These are phyloP conservation scores for Alloplasta piceator DNA, from an alignment of 2,888 invertebrate species.

Conservation along the genomic window DNA sequence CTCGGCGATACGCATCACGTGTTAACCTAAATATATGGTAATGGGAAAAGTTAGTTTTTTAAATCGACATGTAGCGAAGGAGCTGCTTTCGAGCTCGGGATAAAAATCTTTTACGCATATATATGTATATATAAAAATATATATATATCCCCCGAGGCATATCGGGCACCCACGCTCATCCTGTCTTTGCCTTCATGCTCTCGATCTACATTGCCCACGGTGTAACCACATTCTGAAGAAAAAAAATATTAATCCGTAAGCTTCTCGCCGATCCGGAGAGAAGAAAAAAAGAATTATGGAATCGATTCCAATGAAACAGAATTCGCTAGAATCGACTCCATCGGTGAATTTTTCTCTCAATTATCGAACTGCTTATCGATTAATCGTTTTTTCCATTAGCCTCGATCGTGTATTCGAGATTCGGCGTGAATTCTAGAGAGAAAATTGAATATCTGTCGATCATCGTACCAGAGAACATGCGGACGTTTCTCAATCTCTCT, in stretches of 20 bases:
- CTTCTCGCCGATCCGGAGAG: neutral
- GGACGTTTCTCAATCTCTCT: neutral
- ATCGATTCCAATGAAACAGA: neutral
- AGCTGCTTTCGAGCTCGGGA: constrained; percentile 54
- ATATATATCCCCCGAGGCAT: constrained; percentile 50
- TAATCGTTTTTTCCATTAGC: too few relatives aligned
- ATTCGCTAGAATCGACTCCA: too few relatives aligned
- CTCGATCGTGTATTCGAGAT: too few relatives aligned
- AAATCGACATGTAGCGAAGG: constrained; percentile 64
- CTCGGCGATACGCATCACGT: constrained; percentile 64
- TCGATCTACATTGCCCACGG: constrained; percentile 30
- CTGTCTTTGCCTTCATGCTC: neutral
- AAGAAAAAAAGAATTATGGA: neutral
- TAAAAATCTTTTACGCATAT: constrained; percentile 61
- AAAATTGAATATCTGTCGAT: constrained; percentile 30
- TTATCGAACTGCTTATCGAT: too few relatives aligned
- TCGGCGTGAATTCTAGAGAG: too few relatives aligned
- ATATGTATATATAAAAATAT: too few relatives aligned
- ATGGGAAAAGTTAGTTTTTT: constrained; percentile 67
- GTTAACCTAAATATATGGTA: constrained; percentile 69
- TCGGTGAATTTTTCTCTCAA: too few relatives aligned
- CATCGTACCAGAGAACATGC: neutral
- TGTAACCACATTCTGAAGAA: constrained; percentile 32
- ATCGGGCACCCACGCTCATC: constrained; percentile 52
- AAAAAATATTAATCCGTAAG: neutral